phyloP scores from a whole-genome alignment of 2,797 vertebrate genomes.

The Mormyrus hasselquistii region DNA sequence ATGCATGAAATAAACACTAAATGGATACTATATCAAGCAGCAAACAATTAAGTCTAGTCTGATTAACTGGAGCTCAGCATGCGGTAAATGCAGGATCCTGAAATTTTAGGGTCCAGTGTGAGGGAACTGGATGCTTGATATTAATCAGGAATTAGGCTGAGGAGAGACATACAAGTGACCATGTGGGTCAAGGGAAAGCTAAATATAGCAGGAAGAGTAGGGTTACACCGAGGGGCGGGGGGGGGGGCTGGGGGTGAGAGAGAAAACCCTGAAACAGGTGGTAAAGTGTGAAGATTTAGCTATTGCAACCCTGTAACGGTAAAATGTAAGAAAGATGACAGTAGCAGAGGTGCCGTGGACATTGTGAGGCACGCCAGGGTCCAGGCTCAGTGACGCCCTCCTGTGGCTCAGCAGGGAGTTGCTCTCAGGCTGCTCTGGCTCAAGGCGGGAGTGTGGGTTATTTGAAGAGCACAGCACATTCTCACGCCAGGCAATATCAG shows the following conservation, averaged over 20 bases:
- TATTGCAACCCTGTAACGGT: neutral
- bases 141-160: neutral
- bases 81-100: neutral
- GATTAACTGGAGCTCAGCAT: neutral
- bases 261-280: neutral
- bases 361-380: neutral
- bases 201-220: constrained; percentile 57
- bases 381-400: neutral
- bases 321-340: neutral
- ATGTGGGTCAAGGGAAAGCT: constrained; percentile 51
- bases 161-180: constrained; percentile 37
- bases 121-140: neutral
- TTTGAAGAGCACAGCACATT: neutral
- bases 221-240: constrained; percentile 49
- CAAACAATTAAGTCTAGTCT: neutral
- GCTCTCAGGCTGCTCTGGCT: neutral
- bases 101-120: neutral
- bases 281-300: neutral
- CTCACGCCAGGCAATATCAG: neutral
- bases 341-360: neutral
- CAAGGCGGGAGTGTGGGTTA: neutral
- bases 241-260: neutral
- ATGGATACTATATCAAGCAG: neutral
- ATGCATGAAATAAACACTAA: neutral
- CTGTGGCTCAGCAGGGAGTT: neutral